Evolutionary conservation across 2,888 invertebrate species (phyloP).

Genomic region (Idaea biselata): DNA sequence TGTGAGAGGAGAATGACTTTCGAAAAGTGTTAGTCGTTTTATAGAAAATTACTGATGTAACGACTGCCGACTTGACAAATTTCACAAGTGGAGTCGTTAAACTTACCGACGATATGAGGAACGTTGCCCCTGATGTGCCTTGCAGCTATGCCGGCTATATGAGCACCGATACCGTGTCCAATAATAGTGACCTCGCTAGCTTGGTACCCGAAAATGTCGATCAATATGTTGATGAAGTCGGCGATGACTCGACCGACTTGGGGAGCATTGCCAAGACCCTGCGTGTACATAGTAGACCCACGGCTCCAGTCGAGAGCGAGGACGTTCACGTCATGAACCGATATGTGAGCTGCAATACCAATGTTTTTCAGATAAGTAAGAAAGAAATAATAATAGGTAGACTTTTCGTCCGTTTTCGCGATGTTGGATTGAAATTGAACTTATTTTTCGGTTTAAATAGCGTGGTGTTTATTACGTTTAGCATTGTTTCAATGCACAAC

Average conservation of each 20-base stretch:
- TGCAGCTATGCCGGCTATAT: constrained; percentile 69
- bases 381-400: background rate
- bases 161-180: constrained; percentile 63
- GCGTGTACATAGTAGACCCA: constrained; percentile 47
- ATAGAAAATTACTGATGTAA: too few relatives aligned
- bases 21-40: too few relatives aligned
- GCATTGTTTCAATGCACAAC: too few relatives aligned
- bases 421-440: too few relatives aligned
- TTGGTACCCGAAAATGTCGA: constrained; percentile 46
- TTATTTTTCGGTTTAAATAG: too few relatives aligned
- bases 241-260: constrained; percentile 58
- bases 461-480: too few relatives aligned
- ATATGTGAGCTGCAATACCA: constrained; percentile 50
- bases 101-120: constrained; percentile 61
- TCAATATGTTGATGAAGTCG: constrained; percentile 60
- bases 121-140: constrained; percentile 44
- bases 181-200: constrained; percentile 55
- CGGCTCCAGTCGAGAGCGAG: constrained; percentile 69
- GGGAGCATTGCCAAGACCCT: constrained; percentile 58
- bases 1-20: too few relatives aligned
- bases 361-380: background rate
- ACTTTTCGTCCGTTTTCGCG: too few relatives aligned
- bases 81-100: background rate
- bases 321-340: constrained; percentile 56
- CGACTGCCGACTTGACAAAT: too few relatives aligned